A percentile compares a stretch with the other conserved stretches of the same genome.
Evolutionary conservation across 2,113 vertebrate species (phyloP).

Genomic region (Eurystomus gularis): DNA sequence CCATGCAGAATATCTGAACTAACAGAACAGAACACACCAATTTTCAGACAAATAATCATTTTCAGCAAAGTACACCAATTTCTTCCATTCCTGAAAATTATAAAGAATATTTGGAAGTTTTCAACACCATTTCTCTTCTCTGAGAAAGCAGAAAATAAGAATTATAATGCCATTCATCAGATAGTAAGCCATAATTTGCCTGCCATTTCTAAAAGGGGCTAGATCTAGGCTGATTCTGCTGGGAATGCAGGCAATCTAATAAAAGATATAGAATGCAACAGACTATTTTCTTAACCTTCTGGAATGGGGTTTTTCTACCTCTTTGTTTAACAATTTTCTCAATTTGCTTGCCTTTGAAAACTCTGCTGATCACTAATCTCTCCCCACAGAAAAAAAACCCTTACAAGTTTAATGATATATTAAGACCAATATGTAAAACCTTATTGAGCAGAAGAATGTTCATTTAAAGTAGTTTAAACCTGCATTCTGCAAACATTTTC

Average conservation of each 20-base stretch:
- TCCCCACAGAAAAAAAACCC: too few relatives aligned
- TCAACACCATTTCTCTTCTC: background rate
- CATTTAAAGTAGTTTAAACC: background rate
- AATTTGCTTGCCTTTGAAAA: background rate
- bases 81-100: background rate
- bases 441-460: background rate
- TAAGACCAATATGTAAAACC: background rate
- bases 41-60: background rate
- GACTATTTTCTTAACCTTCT: background rate
- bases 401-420: background rate
- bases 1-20: background rate
- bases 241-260: background rate
- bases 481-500: background rate
- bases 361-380: background rate
- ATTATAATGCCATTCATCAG: background rate
- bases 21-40: background rate
- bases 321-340: background rate
- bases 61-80: background rate
- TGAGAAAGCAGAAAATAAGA: background rate
- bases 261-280: background rate
- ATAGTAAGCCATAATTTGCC: background rate
- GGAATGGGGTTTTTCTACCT: background rate
- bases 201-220: background rate
- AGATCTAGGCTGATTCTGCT: background rate
- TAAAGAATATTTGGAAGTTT: background rate